Base-by-base conservation (phyloP, 2,113 vertebrate genomes). In the Chroicocephalus ridibundus region DNA sequence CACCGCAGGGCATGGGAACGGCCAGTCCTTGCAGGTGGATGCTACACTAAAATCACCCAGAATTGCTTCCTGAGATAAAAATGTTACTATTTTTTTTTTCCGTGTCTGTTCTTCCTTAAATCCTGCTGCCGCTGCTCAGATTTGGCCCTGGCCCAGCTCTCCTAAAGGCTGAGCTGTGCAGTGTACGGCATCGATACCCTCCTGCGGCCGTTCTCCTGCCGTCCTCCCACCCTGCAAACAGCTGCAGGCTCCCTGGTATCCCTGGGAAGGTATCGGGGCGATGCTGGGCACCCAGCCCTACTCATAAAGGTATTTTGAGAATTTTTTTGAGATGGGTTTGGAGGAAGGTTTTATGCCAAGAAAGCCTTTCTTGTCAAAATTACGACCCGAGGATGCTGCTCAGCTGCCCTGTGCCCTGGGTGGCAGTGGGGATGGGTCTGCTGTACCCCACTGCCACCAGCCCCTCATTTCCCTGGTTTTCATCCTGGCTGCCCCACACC, bases 141-240 rank as follows among this genome's bases (percentile, higher is more conserved):
- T 71, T 15, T 92, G 82, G 79, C 65, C 44, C 32, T 46, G 79
- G 19, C 75, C 57, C 66, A 94, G 44, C 47, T 68, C 71, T 46
- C 42, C 51, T 32, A 11, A 44, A 78, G 46, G 55, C 93, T 54
- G 85, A 84, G 64, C 62, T 0, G 22, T 70, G 46, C 15, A 2
- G 31, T 9, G 14, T 18, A 24, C 0, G 0, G 54, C 13, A 3
- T 36, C 0, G 0, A 15, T 80, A 61, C 25, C n/a, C 46, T 86
- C 78, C 72, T 54, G 75, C 1, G 13, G 44, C 31, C 0, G 0
- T 64, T 6, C 21, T 86, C 32, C 36, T 55, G 14, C n/a, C 3
- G 4, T 34, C 44, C 66, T 58, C 13, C 26, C n/a, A 14, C 19
- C n/a, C 68, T 76, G 15, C 83, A 25, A 55, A 13, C 34, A 68